These are phyloP conservation scores for Graphium colonna DNA, from an alignment of 2,888 invertebrate genomes.

Conservation along the genomic window DNA sequence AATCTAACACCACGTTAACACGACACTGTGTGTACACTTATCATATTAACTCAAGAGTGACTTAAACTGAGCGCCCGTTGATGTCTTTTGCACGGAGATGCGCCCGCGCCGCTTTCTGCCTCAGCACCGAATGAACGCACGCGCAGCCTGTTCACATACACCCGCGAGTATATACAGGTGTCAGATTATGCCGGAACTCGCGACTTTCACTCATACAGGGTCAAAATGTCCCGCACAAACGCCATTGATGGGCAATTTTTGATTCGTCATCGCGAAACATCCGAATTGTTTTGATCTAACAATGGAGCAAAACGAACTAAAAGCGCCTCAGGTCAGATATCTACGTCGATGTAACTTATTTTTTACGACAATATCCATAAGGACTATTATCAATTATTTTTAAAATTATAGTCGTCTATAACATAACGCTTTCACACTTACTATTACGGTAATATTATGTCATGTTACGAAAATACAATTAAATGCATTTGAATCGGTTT, in stretches of 20 bases:
- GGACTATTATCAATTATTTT: background rate
- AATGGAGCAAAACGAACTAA: conserved; percentile 23
- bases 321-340: conserved; percentile 9
- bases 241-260: conserved; percentile 39
- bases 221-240: conserved; percentile 40
- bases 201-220: conserved; percentile 64
- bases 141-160: conserved; percentile 46
- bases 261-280: conserved; percentile 47
- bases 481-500: conserved; percentile 26
- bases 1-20: conserved; percentile 18
- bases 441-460: conserved; percentile 42
- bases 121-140: conserved; percentile 57
- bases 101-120: conserved; percentile 57
- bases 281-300: conserved; percentile 31
- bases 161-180: conserved; percentile 59
- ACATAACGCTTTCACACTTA: conserved; percentile 49
- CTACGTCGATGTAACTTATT: background rate
- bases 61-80: conserved; percentile 35
- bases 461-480: conserved; percentile 47
- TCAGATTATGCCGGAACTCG: conserved; percentile 72
- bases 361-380: conserved; percentile 14
- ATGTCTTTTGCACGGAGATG: conserved; percentile 40
- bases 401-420: background rate
- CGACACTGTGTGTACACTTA: conserved; percentile 23
- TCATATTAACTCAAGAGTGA: conserved; percentile 24